A percentile compares a stretch with the other conserved stretches of the same genome.
Conservation (phyloP, 1,140 invertebrate genomes). For the Parasteatoda tepidariorum region DNA sequence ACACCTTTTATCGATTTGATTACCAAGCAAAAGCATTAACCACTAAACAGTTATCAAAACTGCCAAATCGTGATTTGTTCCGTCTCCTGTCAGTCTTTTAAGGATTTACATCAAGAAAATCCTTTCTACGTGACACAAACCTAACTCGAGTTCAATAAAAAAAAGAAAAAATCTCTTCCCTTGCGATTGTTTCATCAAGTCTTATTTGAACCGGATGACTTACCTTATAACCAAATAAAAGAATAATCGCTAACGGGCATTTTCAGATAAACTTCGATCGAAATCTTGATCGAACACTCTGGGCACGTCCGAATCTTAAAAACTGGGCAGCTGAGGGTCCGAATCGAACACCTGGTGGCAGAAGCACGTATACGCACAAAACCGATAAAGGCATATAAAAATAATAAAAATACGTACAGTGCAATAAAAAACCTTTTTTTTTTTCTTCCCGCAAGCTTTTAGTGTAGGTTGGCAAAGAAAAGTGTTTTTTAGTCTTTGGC, state of each 20-base stretch:
- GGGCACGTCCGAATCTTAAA: slow-evolving; percentile 29
- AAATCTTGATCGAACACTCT: slow-evolving; percentile 23
- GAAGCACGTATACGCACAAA: slow-evolving; percentile 10
- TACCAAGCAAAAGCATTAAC: no score
- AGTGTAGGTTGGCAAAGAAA: not conserved
- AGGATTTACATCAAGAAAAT: not conserved
- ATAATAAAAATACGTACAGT: not conserved
- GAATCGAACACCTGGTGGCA: slow-evolving; percentile 41
- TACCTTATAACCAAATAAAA: not conserved
- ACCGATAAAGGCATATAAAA: not conserved
- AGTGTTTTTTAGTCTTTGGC: not conserved
- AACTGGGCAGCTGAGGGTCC: slow-evolving; percentile 24
- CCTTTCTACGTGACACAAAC: not conserved
- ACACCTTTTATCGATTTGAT: no score
- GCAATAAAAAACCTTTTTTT: not conserved
- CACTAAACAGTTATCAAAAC: no score
- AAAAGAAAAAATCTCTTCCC: not conserved
- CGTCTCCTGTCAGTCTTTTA: not conserved
- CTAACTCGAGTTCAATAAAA: slow-evolving; percentile 1
- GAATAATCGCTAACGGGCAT: slow-evolving; percentile 27
- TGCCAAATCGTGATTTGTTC: no score
- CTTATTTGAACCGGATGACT: slow-evolving; percentile 40
- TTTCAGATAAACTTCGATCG: slow-evolving; percentile 20
- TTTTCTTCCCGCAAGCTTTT: not conserved
- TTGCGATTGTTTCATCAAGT: not conserved